Conservation (phyloP, 1,140 invertebrate genomes). For the Goniozus legneri region DNA sequence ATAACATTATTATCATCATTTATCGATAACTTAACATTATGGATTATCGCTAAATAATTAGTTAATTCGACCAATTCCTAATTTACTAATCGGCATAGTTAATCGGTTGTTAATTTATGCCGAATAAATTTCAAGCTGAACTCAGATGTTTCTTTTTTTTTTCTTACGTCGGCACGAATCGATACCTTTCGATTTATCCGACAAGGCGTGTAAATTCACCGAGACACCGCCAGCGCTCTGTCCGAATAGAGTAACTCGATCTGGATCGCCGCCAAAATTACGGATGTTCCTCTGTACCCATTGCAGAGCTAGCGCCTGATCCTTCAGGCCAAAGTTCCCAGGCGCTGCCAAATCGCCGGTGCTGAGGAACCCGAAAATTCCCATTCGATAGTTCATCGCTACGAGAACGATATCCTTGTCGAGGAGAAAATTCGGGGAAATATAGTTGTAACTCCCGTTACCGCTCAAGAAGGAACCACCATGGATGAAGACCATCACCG, state of each 20-base stretch:
- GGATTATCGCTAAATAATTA: no score
- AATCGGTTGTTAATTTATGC: no score
- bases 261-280: slow-evolving; percentile 32
- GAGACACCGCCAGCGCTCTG: slow-evolving; percentile 56
- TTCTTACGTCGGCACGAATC: no score
- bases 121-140: no score
- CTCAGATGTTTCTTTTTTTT: no score
- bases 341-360: slow-evolving; percentile 6
- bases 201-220: slow-evolving; percentile 38
- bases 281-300: slow-evolving; percentile 49
- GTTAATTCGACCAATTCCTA: no score
- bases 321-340: slow-evolving; percentile 46
- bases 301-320: slow-evolving; percentile 44
- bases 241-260: slow-evolving; percentile 54
- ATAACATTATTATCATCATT: no score
- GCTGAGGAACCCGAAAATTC: slow-evolving; percentile 50
- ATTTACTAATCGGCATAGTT: no score
- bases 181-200: neutral
- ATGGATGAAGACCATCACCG: neutral
- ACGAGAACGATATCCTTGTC: slow-evolving; percentile 59
- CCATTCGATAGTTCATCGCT: slow-evolving; percentile 62
- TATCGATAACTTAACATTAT: no score
- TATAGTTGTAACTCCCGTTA: neutral
- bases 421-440: slow-evolving; percentile 53
- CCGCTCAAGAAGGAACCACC: neutral